Evolutionary conservation across 2,888 invertebrate genomes (phyloP), one percentile per base, ranked within the genome.

Genomic region (Heliothis peltigera): DNA sequence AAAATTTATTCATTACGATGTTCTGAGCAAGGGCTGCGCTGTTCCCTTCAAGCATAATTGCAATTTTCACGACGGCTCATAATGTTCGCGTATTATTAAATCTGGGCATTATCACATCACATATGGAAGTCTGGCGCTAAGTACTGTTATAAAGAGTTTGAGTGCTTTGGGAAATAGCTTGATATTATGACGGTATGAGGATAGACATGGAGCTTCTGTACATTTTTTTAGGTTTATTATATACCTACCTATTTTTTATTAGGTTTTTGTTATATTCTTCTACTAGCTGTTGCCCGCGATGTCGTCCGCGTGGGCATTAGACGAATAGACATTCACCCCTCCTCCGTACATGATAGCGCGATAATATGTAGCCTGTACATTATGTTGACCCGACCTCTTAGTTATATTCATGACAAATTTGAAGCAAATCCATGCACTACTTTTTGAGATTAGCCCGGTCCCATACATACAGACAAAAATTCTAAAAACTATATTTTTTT

Each of bases 1-100:
- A 62, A 79, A 81, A 81, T 81, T 76, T 79, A 81, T 79, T 79
- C 79, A 79, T 79, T 69, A 79, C 64, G 58, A 68, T 76, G 62
- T 68, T 68, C 73, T 67, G 63, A 67, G 79, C 59, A 75, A 74
- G 79, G 70, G 63, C 73, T 77, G 69, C 70, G 59, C 51, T 61
- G 51, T 65, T 79, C 61, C 64, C 73, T 69, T 69, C 47, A 62
- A 78, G 64, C 72, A 72, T 81, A 79, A 81, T 81, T 82, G 74
- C 76, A 71, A 80, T 79, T 78, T 82, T 81, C 79, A 81, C 79
- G 74, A 69, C 59, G 60, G 54, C 61, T 66, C 70, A 75, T 80
- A 71, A 78, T 68, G 71, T 65, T 64, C 53, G 43, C 46, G 71
- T 77, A 67, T 68, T 75, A 82, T 71, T 67, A 77, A 80, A 77